A percentile compares a stretch with the other conserved stretches of the same genome.
Evolutionary conservation across 2,797 vertebrate genomes (phyloP).

Genomic region (Hoplostethus mediterraneus): DNA sequence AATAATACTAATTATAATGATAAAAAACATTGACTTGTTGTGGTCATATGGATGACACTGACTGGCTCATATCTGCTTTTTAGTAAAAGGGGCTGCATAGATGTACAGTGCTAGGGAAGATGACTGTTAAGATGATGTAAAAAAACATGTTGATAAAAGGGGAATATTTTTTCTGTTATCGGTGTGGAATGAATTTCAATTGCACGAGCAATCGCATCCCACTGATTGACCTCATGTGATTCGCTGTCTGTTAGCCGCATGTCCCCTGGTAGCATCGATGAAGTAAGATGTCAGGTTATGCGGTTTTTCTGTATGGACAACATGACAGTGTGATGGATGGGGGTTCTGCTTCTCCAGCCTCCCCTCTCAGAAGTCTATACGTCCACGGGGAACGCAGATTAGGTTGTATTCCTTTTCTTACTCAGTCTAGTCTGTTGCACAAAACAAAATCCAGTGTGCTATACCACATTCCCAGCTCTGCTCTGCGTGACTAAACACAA

Average conservation of each 20-base stretch:
- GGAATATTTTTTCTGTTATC: conserved; percentile 5
- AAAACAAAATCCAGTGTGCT: conserved; percentile 30
- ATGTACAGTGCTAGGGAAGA: background rate
- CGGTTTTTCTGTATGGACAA: conserved; percentile 41
- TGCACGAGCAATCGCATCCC: background rate
- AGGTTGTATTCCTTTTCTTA: conserved; percentile 13
- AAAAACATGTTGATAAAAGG: background rate
- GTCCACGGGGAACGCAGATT: conserved; percentile 16
- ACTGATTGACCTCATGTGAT: conserved; percentile 11
- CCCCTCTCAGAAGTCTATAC: conserved; percentile 52
- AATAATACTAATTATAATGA: no score
- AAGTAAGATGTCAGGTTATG: conserved; percentile 39
- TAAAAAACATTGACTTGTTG: no score
- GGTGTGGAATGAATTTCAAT: conserved; percentile 9
- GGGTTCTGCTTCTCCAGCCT: conserved; percentile 38
- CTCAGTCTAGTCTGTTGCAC: background rate
- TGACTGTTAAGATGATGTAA: background rate
- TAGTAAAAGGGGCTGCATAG: background rate
- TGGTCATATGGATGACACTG: no score
- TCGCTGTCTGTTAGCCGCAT: background rate
- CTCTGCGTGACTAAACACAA: conserved; percentile 3
- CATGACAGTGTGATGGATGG: conserved; percentile 75
- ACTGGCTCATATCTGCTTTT: no score
- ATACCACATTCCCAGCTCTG: background rate
- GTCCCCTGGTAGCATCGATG: background rate